Evolutionary conservation across 1,140 invertebrate genomes (phyloP).

Genomic region (Nephotettix cincticeps): DNA sequence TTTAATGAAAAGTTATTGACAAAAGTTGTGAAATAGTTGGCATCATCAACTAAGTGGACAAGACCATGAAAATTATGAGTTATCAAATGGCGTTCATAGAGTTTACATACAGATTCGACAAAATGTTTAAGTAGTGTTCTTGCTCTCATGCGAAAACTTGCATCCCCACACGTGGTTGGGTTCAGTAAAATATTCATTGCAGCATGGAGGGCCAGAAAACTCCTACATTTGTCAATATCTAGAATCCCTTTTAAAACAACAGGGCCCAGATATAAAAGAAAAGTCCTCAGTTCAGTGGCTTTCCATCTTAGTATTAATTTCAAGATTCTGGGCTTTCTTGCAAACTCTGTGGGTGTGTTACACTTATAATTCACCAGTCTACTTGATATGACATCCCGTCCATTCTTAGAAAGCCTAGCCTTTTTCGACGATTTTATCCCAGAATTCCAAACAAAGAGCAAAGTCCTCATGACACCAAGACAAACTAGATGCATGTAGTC

Average conservation of each 20-base stretch:
- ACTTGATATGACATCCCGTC: slow-evolving; percentile 48
- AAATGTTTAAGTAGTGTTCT: slow-evolving; percentile 19
- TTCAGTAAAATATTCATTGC: slow-evolving; percentile 6
- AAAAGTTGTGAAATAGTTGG: slow-evolving; percentile 6
- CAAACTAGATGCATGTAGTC: slow-evolving; percentile 44
- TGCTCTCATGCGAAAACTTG: background rate
- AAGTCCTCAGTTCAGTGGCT: slow-evolving; percentile 46
- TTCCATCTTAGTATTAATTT: slow-evolving; percentile 41
- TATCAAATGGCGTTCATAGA: slow-evolving; percentile 41
- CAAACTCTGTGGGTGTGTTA: slow-evolving; percentile 42
- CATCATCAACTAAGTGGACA: slow-evolving; percentile 31
- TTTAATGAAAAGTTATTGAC: slow-evolving; percentile 23
- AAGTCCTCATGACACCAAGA: slow-evolving; percentile 47
- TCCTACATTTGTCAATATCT: slow-evolving; percentile 1
- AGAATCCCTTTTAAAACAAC: slow-evolving; percentile 21
- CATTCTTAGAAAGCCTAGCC: slow-evolving; percentile 24
- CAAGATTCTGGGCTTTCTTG: slow-evolving; percentile 38
- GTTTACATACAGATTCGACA: slow-evolving; percentile 13
- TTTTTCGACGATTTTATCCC: background rate
- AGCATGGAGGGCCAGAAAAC: background rate
- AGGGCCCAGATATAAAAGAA: slow-evolving; percentile 42
- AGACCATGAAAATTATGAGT: slow-evolving; percentile 42
- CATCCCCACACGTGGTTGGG: background rate
- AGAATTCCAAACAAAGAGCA: slow-evolving; percentile 42
- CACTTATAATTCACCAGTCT: slow-evolving; percentile 43